Percentiles rank a stretch among this genome's conserved stretches.
Conservation (phyloP, 2,797 vertebrate genomes). For the Agapornis canus region DNA sequence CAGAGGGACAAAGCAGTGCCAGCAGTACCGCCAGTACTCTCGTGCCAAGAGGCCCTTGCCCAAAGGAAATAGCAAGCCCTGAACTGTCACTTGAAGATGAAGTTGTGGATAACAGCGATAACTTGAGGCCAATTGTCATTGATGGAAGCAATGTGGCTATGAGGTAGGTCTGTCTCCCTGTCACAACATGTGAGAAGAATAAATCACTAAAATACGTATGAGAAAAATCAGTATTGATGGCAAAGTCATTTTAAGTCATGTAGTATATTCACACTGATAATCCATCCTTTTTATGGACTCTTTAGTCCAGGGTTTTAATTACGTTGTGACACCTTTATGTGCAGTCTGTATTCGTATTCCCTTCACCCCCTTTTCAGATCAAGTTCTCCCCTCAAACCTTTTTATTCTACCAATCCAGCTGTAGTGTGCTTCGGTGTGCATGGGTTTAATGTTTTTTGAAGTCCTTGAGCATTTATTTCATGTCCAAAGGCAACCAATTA, state of each 20-base stretch:
- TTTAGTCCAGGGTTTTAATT: background rate
- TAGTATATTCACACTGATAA: background rate
- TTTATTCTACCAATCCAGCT: background rate
- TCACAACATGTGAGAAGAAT: background rate
- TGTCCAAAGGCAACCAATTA: background rate
- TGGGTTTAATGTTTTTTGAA: background rate
- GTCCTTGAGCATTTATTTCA: background rate
- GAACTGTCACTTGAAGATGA: conserved; percentile 94
- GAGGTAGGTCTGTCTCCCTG: conserved; percentile 83
- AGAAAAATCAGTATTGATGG: background rate
- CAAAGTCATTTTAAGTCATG: background rate
- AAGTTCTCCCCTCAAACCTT: background rate
- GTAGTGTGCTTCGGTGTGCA: background rate
- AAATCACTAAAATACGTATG: background rate
- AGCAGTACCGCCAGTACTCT: conserved; percentile 59
- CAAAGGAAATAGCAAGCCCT: conserved; percentile 88
- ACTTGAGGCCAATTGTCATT: conserved; percentile 94
- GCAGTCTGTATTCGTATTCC: background rate
- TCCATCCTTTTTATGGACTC: background rate
- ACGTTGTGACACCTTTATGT: background rate
- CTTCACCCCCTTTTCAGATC: background rate
- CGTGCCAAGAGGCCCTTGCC: conserved; percentile 79
- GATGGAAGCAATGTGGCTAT: conserved; percentile 99
- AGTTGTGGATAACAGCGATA: conserved; percentile 87
- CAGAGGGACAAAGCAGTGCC: conserved; percentile 83